Base-by-base conservation (phyloP, 2,113 vertebrate genomes). In the Poecile atricapillus region DNA sequence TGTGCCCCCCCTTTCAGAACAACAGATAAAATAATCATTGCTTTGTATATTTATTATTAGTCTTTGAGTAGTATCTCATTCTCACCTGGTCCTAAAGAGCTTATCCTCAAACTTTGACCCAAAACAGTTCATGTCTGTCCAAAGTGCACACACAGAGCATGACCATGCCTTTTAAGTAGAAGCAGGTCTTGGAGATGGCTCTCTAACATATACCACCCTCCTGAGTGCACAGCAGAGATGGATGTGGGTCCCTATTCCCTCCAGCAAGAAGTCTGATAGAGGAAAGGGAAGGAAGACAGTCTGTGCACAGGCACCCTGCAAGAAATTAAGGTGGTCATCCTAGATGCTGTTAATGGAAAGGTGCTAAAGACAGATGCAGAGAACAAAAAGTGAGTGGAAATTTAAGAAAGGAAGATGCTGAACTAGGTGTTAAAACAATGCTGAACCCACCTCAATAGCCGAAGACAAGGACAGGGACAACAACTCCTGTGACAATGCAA, bases 191-290 rank as follows among this genome's bases (percentile, higher is more conserved):
- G 22, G 44, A 64, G 64, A 75, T 4, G 19, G 44, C 8, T 80
- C 41, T 69, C 37, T 43, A 53, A 59, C 5, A 22, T 10, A 12
- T 0, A 68, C 16, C 22, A 50, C 18, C 15, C 18, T 30, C 0
- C 0, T 7, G 37, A 75, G 19, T 1, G 6, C 50, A 44, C n/a
- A 74, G 84, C 5, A 24, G 46, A 81, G 44, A 49, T 1, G 5
- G 47, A 68, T 2, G 4, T 14, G 49, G 15, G 31, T 27, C 24
- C 7, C 67, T 30, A 5, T 24, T 89, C 33, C 22, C 58, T 74
- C 39, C 31, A 52, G 65, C 58, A 62, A 63, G 53, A 70, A 83
- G 49, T 24, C 52, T 37, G 27, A n/a, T 0, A 58, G 27, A 75
- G 12, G 53, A 58, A 82, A 50, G 20, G 46, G 37, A 81, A 79